Evolutionary conservation across 2,113 vertebrate genomes (phyloP).

Genomic region (Tupaia tana): DNA sequence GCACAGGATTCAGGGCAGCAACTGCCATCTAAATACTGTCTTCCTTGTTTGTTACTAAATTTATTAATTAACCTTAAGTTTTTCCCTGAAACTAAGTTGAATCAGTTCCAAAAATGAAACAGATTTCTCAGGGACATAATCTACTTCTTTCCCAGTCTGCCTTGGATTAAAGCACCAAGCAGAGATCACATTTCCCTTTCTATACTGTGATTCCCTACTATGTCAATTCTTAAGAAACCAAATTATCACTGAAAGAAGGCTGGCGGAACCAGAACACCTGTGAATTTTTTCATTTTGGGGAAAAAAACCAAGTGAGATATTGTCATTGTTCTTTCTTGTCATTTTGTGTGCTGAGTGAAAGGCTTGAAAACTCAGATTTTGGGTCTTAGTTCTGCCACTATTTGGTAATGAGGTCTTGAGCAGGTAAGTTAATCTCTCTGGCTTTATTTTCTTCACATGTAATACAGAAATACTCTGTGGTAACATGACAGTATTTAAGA

Average conservation of each 20-base stretch:
- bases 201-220: constrained; percentile 55
- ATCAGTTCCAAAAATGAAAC: constrained; percentile 68
- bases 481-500: constrained; percentile 51
- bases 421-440: constrained; percentile 59
- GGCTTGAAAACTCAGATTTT: constrained; percentile 27
- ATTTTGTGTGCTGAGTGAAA: constrained; percentile 48
- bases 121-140: constrained; percentile 77
- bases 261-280: constrained; percentile 48
- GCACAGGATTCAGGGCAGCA: constrained; percentile 61
- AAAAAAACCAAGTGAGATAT: constrained; percentile 39
- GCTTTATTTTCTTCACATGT: constrained; percentile 60
- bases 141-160: constrained; percentile 46
- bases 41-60: constrained; percentile 64
- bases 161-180: constrained; percentile 62
- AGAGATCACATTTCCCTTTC: constrained; percentile 20
- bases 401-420: constrained; percentile 22
- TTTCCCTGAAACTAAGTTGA: constrained; percentile 73
- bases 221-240: constrained; percentile 52
- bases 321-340: constrained; percentile 39
- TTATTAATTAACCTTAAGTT: constrained; percentile 61
- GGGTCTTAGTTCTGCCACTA: constrained; percentile 57
- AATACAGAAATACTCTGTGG: constrained; percentile 55
- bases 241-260: constrained; percentile 45
- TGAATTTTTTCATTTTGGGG: constrained; percentile 44
- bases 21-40: constrained; percentile 57